phyloP scores from a whole-genome alignment of 2,888 invertebrate species.

The Ophion ventricosus region DNA sequence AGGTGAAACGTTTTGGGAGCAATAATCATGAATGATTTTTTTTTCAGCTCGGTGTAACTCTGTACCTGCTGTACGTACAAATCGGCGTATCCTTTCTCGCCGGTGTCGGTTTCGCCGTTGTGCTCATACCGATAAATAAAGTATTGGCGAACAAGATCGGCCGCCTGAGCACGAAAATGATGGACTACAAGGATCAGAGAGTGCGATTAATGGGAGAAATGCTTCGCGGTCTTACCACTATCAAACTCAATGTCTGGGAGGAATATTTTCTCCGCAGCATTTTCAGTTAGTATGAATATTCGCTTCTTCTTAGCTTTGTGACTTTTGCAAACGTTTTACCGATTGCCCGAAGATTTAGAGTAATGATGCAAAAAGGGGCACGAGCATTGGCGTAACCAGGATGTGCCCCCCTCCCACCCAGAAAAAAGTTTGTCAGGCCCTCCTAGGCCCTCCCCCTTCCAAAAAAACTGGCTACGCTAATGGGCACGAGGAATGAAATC shows the following conservation, averaged over 20 bases:
- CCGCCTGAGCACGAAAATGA: constrained; percentile 92
- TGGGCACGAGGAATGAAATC: neutral
- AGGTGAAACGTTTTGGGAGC: neutral
- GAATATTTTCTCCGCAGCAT: constrained; percentile 91
- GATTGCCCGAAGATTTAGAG: neutral
- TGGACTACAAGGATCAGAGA: constrained; percentile 95
- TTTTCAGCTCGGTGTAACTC: constrained; percentile 90
- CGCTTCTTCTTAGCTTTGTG: neutral
- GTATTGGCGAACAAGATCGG: constrained; percentile 95
- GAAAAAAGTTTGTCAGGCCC: too few species aligned
- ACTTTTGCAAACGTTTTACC: neutral
- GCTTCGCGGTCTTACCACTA: constrained; percentile 93
- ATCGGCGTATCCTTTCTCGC: constrained; percentile 96
- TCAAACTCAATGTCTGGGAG: constrained; percentile 98
- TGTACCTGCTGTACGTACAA: constrained; percentile 93
- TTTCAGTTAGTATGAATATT: constrained; percentile 84
- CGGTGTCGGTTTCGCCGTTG: constrained; percentile 92
- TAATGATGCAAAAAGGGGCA: neutral
- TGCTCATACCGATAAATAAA: constrained; percentile 97
- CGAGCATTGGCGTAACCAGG: too few species aligned
- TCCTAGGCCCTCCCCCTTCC: too few species aligned
- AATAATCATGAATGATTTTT: neutral
- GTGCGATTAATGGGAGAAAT: constrained; percentile 95
- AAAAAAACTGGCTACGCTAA: too few species aligned
- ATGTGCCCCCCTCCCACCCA: too few species aligned